Evolutionary conservation across 2,113 vertebrate genomes (phyloP), one percentile per base, ranked within the genome.

Genomic region (Sterrhoptilus dennistouni): DNA sequence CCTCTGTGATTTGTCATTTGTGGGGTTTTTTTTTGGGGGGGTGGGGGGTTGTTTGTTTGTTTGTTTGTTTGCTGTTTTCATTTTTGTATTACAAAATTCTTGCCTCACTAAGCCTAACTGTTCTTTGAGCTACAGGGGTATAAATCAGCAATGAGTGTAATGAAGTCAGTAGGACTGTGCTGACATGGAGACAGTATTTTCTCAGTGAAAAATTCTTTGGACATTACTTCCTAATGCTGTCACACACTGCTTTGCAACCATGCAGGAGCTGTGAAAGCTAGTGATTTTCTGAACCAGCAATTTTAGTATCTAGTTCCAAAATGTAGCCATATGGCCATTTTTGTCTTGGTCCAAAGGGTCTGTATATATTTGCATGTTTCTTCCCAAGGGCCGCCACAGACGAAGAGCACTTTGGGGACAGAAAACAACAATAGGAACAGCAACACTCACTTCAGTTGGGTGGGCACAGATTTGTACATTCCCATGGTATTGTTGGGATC

Each of bases 231-330:
- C 50, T 83, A 23, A 57, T 12, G 19, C 29, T 76, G 27, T 85
- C 71, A 61, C 71, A 36, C 11, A 44, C 27, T 64, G 59, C n/a
- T 45, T 63, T 82, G 86, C 79, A 77, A 60, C 36, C 42, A 9
- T 65, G 21, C 49, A 38, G 36, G 17, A 77, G 60, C 76, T 93
- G 38, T 40, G 65, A 79, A 94, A 94, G 14, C 9, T 40, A 89
- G 53, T 52, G 52, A 19, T 74, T 92, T 90, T 95, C 64, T 56
- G 33, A 92, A 96, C 47, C n/a, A 80, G 64, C 35, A 95, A 29
- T 95, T 93, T 90, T 61, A 93, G 49, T 49, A 66, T 68, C 81
- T 91, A 72, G 19, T 14, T 65, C 89, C 33, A 92, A 93, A 95
- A 88, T 31, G 24, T 42, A 90, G 79, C 71, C 90, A 88, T 96